Percentiles rank a stretch among this genome's conserved stretches.
phyloP scores from a whole-genome alignment of 2,113 vertebrate species.

The Hoplias malabaricus region DNA sequence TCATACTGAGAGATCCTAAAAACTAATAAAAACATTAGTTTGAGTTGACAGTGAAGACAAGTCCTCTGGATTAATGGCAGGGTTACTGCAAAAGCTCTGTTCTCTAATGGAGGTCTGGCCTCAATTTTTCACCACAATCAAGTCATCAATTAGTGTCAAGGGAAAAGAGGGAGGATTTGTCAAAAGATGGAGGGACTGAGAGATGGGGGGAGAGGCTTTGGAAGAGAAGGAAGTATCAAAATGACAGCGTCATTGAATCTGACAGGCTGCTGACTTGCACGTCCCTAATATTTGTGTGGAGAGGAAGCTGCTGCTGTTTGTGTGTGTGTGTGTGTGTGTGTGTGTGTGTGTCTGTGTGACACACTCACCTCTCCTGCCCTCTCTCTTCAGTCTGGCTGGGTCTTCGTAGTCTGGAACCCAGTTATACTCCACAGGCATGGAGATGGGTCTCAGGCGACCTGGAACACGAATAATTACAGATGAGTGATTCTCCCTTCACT shows the following conservation, averaged over 20 bases:
- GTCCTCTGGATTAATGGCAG: not conserved
- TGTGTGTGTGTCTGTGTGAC: not conserved
- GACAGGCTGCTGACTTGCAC: conserved; percentile 2
- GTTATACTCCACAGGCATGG: conserved; percentile 93
- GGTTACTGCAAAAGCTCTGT: not conserved
- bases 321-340: conserved; percentile 18
- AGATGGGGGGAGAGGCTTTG: not conserved
- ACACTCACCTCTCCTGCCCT: conserved; percentile 85
- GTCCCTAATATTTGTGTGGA: conserved; percentile 3
- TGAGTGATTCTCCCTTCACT: not conserved
- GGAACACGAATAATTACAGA: conserved; percentile 51
- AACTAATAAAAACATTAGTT: not conserved
- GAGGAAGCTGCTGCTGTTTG: not conserved
- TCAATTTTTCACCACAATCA: not conserved
- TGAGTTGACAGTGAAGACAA: not conserved
- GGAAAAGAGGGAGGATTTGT: not conserved
- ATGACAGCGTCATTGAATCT: not conserved
- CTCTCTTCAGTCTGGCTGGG: conserved; percentile 85
- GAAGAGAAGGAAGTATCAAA: not conserved
- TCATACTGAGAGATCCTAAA: too few relatives aligned
- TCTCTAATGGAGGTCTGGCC: not conserved
- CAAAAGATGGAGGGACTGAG: conserved; percentile 3
- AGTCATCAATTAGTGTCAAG: not conserved
- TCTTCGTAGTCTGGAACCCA: conserved; percentile 91
- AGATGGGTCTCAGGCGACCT: conserved; percentile 95